These are phyloP conservation scores for Alloplasta piceator DNA, from an alignment of 2,888 invertebrate genomes.

Conservation along the genomic window DNA sequence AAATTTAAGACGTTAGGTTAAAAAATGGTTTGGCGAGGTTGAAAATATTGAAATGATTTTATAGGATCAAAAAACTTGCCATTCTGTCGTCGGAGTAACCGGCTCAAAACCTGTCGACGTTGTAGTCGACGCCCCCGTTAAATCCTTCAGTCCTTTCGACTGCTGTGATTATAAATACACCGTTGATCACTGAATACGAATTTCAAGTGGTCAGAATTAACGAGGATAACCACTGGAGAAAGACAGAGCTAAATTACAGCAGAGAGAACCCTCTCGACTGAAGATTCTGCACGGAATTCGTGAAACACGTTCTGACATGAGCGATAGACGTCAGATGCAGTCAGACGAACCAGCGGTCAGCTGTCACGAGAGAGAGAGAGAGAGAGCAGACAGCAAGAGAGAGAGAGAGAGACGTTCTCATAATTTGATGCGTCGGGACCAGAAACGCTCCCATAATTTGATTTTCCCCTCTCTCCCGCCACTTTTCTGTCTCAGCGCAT, in stretches of 20 bases:
- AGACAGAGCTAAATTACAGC: not conserved
- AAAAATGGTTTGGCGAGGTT: not conserved
- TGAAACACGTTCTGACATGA: constrained; percentile 12
- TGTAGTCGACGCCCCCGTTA: constrained; percentile 46
- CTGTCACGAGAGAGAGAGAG: constrained; percentile 38
- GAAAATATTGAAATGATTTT: not conserved
- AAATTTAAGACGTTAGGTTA: not conserved
- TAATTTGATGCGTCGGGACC: no score
- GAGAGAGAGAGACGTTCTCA: not conserved
- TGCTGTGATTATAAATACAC: constrained; percentile 11
- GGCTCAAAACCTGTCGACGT: constrained; percentile 16
- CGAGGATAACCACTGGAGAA: not conserved
- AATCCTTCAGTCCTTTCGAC: constrained; percentile 16
- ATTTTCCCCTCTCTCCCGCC: no score
- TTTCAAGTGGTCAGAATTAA: not conserved
- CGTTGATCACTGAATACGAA: not conserved
- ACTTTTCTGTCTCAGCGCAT: not conserved
- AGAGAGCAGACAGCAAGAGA: no score
- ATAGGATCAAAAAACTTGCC: constrained; percentile 36
- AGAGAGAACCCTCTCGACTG: not conserved
- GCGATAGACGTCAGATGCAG: constrained; percentile 26
- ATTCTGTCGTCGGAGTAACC: constrained; percentile 55
- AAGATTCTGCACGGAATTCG: not conserved
- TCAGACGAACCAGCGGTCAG: constrained; percentile 33
- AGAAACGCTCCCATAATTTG: no score